Conservation (phyloP, 2,888 invertebrate species). For the Halictus quadricinctus region DNA sequence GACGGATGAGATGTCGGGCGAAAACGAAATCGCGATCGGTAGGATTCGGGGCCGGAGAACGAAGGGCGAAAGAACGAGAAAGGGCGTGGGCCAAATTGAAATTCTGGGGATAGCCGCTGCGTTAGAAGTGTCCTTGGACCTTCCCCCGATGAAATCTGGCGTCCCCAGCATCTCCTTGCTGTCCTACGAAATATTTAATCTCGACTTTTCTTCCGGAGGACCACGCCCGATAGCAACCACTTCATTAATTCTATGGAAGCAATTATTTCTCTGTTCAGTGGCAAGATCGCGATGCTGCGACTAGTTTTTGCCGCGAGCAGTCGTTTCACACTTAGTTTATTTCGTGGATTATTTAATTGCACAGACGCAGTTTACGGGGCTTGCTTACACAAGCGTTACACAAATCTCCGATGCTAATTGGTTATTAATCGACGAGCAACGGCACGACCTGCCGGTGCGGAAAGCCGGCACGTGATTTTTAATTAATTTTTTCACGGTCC, state of each 20-base stretch:
- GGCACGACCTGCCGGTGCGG: neutral
- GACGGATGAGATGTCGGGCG: slow-evolving; percentile 20
- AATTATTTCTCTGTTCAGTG: neutral
- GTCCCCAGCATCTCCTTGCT: neutral
- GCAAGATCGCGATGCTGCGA: neutral
- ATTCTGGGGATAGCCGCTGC: slow-evolving; percentile 25
- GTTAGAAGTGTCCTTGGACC: slow-evolving; percentile 30
- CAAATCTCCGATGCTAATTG: slow-evolving; percentile 16
- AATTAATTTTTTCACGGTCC: neutral
- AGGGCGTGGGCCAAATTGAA: slow-evolving; percentile 38
- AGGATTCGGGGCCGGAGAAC: neutral
- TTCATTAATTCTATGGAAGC: neutral
- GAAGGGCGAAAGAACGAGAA: neutral
- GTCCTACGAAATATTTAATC: slow-evolving; percentile 23
- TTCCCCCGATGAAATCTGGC: neutral
- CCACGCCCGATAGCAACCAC: neutral
- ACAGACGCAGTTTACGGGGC: neutral
- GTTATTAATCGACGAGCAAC: slow-evolving; percentile 21
- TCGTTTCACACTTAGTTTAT: neutral
- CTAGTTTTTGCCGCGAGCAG: neutral
- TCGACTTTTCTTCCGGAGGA: neutral
- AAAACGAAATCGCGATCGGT: slow-evolving; percentile 12
- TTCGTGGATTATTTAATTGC: neutral
- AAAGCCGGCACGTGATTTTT: neutral
- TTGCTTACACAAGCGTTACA: neutral